A percentile compares a stretch with the other conserved stretches of the same genome.
These are phyloP conservation scores for Caretta caretta DNA, from an alignment of 2,113 vertebrate species.

Conservation along the genomic window DNA sequence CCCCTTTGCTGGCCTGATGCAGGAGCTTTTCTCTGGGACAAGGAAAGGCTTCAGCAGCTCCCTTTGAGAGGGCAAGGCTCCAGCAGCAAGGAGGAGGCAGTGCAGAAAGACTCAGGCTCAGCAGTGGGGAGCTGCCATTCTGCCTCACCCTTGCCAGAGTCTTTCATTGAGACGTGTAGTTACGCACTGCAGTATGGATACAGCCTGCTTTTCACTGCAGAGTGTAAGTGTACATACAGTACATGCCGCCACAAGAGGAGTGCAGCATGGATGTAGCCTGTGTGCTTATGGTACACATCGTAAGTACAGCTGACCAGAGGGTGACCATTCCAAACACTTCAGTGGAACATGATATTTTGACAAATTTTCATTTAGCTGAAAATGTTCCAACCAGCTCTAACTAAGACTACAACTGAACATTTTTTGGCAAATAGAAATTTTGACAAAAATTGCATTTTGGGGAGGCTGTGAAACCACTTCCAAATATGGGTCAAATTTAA, in stretches of 20 bases:
- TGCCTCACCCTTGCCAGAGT: background rate
- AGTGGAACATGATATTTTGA: background rate
- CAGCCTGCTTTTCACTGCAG: background rate
- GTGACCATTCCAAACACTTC: background rate
- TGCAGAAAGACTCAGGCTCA: background rate
- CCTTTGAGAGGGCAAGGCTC: background rate
- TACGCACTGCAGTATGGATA: background rate
- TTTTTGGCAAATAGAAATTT: background rate
- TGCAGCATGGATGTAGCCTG: background rate
- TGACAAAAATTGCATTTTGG: background rate
- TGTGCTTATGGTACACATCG: background rate
- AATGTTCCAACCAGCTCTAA: background rate
- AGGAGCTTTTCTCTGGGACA: background rate
- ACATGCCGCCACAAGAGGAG: background rate
- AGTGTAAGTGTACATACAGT: no score
- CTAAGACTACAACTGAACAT: background rate
- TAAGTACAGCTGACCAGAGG: background rate
- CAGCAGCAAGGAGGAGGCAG: background rate
- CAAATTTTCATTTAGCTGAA: background rate
- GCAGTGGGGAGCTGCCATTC: background rate
- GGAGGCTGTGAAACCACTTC: background rate
- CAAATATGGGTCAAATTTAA: background rate
- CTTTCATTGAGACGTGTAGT: background rate
- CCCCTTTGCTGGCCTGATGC: no score
- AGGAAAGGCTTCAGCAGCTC: background rate